Base-by-base conservation (phyloP, 1,140 invertebrate species). In the Solen grandis region DNA sequence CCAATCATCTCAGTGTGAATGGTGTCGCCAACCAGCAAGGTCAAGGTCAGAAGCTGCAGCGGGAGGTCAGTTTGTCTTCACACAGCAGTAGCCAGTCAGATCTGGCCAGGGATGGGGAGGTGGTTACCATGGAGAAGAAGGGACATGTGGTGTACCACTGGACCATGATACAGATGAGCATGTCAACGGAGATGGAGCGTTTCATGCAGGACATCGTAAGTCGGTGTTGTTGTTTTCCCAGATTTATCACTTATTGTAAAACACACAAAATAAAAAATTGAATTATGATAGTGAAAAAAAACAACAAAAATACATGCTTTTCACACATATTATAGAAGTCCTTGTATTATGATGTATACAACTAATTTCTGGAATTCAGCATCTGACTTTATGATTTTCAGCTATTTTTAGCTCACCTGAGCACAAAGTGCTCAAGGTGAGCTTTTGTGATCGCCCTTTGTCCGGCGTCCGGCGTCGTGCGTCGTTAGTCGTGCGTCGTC, bases 131-230 rank as follows among this genome's bases (percentile, higher is more conserved):
- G 29, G 69, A 81, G 55, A 46, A 85, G 69, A 85, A 84, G 76
- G 75, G 85, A 54, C 84, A 88, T 63, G 83, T 90, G 38, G 86
- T 90, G 35, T 89, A 88, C 76, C 89, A 90, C 80, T 88, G 84
- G 63, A 84, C 89, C 19, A 85, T 85, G 78, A 85, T 89, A 62
- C 86, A 90, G 59, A 81, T 87, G 46, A 85, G 77, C 65, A 83
- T 86, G 73, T 84, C 87, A 29, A 19, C 74, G 22, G 88, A 90
- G 36, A 62, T 90, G 31, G 85, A 88, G 38, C 77, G 73, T 54
- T 89, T 90, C 72, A 85, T 88, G 31, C 85, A 89, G 50, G 80
- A 84, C 22, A 87, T 89, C 69, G 89, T 90, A 87, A 90, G 89
- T 88, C n/a, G n/a, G n/a, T n/a, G n/a, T 5, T 29, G 16, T 16